phyloP scores from a whole-genome alignment of 2,888 invertebrate genomes.

The Panopea generosa region DNA sequence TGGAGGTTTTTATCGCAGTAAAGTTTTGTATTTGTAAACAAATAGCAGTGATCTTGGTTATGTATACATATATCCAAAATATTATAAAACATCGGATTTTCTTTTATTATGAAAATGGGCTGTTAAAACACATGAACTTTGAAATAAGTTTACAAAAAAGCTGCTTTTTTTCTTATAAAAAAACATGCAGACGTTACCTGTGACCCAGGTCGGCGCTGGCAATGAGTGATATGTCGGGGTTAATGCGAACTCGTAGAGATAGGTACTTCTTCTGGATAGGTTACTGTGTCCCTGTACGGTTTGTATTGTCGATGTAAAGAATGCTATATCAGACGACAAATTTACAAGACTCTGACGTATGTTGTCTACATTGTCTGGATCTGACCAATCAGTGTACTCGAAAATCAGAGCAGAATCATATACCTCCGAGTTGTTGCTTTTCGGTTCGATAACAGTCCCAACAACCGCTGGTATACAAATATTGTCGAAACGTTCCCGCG shows the following conservation, averaged over 20 bases:
- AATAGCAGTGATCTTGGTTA: no score
- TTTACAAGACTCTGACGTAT: slow-evolving; percentile 96
- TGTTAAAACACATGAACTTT: no score
- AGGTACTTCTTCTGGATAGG: slow-evolving; percentile 36
- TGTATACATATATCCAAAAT: no score
- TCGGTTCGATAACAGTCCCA: background rate
- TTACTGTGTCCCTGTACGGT: slow-evolving; percentile 94
- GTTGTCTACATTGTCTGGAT: slow-evolving; percentile 87
- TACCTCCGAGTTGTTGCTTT: slow-evolving; percentile 4
- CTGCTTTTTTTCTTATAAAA: no score
- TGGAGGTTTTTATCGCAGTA: no score
- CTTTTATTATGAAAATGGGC: no score
- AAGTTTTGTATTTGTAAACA: no score
- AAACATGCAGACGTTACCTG: slow-evolving; percentile 28
- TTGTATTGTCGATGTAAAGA: slow-evolving; percentile 95
- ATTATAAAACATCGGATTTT: no score
- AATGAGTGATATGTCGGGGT: slow-evolving; percentile 36
- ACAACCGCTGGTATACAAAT: slow-evolving; percentile 19
- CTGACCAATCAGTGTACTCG: slow-evolving; percentile 40
- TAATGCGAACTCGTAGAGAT: slow-evolving; percentile 69
- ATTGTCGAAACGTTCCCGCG: slow-evolving; percentile 25
- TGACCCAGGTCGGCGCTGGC: slow-evolving; percentile 36
- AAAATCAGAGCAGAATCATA: slow-evolving; percentile 18
- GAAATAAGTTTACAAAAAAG: no score
- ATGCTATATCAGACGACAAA: slow-evolving; percentile 97